Evolutionary conservation across 2,113 vertebrate genomes (phyloP).

Genomic region (Rostratula benghalensis): DNA sequence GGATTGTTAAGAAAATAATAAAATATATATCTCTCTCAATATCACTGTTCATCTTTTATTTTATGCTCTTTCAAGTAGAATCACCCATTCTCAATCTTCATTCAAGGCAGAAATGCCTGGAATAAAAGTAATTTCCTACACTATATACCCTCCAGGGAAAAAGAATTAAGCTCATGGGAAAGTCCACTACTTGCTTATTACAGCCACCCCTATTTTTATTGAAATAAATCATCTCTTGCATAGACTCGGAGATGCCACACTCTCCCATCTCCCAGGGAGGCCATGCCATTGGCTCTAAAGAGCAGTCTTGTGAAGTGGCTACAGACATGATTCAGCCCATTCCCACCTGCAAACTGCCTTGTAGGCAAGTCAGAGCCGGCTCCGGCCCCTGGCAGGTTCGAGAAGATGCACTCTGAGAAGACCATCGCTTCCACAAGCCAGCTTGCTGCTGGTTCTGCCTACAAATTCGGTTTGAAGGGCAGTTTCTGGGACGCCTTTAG

Average conservation of each 20-base stretch:
- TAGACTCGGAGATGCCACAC: neutral
- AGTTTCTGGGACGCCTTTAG: neutral
- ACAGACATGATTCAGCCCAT: accelerated
- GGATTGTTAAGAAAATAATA: neutral
- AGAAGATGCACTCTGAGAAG: neutral
- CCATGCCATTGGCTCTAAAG: neutral
- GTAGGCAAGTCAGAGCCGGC: neutral
- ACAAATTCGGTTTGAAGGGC: neutral
- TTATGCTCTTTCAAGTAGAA: neutral
- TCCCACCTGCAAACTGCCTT: neutral
- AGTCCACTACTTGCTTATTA: neutral
- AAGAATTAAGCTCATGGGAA: neutral
- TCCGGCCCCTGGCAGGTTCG: accelerated
- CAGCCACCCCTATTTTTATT: neutral
- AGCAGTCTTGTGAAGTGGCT: neutral
- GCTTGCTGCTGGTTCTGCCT: neutral
- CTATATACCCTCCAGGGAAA: neutral
- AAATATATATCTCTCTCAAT: neutral
- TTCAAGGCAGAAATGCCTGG: neutral
- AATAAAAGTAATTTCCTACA: neutral
- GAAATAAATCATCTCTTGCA: neutral
- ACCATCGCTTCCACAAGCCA: accelerated
- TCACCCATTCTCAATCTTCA: neutral
- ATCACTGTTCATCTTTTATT: neutral
- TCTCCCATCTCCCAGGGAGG: neutral